These are phyloP conservation scores for Pygoscelis antarcticus DNA, from an alignment of 2,113 vertebrate species.

Conservation along the genomic window DNA sequence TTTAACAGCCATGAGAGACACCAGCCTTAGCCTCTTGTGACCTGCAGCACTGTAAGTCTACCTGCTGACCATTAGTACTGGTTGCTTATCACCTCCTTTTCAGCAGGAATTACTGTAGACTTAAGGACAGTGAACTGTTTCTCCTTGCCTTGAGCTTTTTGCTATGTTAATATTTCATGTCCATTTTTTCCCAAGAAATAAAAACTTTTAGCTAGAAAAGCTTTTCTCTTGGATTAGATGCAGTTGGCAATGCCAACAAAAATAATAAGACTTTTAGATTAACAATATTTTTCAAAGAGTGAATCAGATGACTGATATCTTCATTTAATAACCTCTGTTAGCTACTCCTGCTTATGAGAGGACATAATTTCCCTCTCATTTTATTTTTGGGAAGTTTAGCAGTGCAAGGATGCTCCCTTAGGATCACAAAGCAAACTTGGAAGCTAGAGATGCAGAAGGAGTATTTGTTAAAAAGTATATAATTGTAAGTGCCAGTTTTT, in stretches of 20 bases:
- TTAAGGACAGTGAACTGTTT: background rate
- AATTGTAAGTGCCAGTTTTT: slow-evolving; percentile 45
- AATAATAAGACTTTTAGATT: slow-evolving; percentile 22
- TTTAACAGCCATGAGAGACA: background rate
- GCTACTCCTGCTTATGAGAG: slow-evolving; percentile 13
- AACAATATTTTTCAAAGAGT: slow-evolving; percentile 11
- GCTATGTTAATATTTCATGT: background rate
- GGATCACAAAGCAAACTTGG: slow-evolving; percentile 32
- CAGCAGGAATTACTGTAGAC: background rate
- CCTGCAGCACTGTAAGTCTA: background rate
- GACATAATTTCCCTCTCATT: slow-evolving; percentile 14
- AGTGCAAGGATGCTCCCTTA: background rate
- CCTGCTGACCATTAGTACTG: background rate
- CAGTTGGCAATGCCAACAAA: background rate
- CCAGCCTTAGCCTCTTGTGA: background rate
- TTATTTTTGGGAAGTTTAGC: slow-evolving; percentile 30
- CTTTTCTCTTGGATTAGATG: background rate
- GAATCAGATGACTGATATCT: slow-evolving; percentile 4
- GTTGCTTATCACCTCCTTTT: background rate
- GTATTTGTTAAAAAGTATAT: slow-evolving; percentile 47
- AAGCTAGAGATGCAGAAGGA: slow-evolving; percentile 6
- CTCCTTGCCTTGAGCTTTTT: background rate
- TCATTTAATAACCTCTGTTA: slow-evolving; percentile 36
- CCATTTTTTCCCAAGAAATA: background rate
- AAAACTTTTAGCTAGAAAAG: background rate